phyloP scores from a whole-genome alignment of 2,113 vertebrate genomes.

The Gymnorhina tibicen region DNA sequence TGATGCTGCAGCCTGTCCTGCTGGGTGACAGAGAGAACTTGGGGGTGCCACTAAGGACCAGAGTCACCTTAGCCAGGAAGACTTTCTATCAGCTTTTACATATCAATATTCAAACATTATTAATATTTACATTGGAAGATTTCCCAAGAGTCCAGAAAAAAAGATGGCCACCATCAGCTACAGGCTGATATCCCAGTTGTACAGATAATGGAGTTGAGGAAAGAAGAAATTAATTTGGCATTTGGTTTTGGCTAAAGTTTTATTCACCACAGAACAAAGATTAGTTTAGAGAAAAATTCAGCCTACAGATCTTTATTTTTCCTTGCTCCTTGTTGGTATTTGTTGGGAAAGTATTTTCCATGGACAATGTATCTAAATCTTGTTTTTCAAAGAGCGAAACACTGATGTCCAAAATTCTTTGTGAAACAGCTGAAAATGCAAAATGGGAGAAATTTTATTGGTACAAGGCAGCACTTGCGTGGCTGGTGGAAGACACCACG shows the following conservation, averaged over 20 bases:
- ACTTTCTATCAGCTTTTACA: not conserved
- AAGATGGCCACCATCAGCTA: not conserved
- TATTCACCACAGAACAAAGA: not conserved
- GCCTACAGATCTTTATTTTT: not conserved
- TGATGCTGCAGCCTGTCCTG: not conserved
- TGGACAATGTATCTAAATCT: not conserved
- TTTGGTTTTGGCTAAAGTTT: not conserved
- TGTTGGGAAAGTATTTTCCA: not conserved
- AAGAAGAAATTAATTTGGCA: not conserved
- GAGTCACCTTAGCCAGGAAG: not conserved
- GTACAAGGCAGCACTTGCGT: not conserved
- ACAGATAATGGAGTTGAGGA: not conserved
- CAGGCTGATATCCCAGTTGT: not conserved
- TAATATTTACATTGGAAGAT: not conserved
- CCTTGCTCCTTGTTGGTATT: not conserved
- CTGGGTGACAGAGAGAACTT: not conserved
- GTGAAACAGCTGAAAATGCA: not conserved
- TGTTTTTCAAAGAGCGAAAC: not conserved
- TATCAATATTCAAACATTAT: not conserved
- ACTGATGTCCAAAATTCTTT: not conserved
- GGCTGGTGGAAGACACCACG: accelerated
- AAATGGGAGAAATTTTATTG: not conserved
- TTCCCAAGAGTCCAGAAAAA: not conserved
- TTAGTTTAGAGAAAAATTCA: not conserved
- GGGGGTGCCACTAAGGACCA: not conserved